Base-by-base conservation (phyloP, 2,888 invertebrate species). In the Lasioglossum oenotherae region DNA sequence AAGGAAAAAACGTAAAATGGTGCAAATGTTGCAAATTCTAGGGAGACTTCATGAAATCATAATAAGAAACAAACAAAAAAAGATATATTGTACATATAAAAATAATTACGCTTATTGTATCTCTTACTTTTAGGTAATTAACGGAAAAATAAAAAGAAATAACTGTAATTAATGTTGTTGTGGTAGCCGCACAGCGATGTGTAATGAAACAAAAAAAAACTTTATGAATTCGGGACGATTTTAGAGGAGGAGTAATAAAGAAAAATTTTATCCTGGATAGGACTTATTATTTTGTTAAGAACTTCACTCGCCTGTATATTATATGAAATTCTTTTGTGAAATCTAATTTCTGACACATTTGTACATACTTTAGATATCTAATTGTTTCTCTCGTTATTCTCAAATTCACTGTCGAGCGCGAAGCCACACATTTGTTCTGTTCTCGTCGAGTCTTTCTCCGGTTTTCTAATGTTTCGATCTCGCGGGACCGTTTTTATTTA, bases 91-190 rank as follows among this genome's bases (percentile, higher is more conserved):
- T 94, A 94, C 91, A 94, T 93, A 94, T 94, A 95, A 93, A 94
- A 93, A 95, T 94, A 95, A 95, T 95, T 95, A 95, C 95, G 95
- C 95, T 95, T 95, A 95, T 91, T 95, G 94, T 95, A 95, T 94
- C 95, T 94, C 94, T 94, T 95, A 95, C 92, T 94, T 94, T 94
- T 95, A 95, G 94, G 93, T 94, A 93, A 94, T 94, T 94, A 94
- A 95, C 94, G 94, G 93, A 94, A 86, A 44, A 71, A 71, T 71
- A 71, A 71, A 71, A 71, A 71, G 79, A 86, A 76, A 94, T 94
- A 94, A 95, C 93, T 95, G 94, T 95, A 95, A 94, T 95, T 95
- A 94, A 94, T 95, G 94, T 95, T 94, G 94, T 94, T 95, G 94
- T 94, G 95, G 94, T 95, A 95, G 95, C 93, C 92, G 93, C 94